phyloP scores from a whole-genome alignment of 2,797 vertebrate species.

The Leptodactylus fallax region DNA sequence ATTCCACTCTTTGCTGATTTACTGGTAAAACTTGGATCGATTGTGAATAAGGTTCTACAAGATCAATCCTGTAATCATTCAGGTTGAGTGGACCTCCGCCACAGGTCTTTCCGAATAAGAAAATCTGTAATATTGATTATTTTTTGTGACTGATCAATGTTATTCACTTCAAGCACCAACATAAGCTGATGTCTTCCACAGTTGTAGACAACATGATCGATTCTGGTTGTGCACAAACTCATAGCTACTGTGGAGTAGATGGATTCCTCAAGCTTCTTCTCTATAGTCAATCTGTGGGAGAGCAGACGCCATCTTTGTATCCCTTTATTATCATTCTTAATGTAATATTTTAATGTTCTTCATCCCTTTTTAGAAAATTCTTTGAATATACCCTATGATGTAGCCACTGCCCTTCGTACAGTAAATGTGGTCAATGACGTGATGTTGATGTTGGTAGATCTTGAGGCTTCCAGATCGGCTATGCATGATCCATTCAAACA shows the following conservation, averaged over 20 bases:
- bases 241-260: neutral
- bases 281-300: neutral
- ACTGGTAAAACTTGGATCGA: neutral
- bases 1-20: neutral
- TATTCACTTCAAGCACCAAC: neutral
- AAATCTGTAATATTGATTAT: neutral
- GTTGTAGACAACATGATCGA: neutral
- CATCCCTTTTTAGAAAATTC: too few relatives aligned
- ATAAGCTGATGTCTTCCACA: neutral
- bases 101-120: neutral
- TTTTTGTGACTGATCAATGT: constrained; percentile 3
- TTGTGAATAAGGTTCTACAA: neutral
- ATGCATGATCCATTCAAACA: neutral
- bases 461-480: neutral
- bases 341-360: too few relatives aligned
- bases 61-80: neutral
- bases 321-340: neutral
- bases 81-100: neutral
- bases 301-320: neutral
- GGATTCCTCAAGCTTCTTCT: neutral
- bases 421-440: neutral
- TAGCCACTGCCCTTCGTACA: neutral
- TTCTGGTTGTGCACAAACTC: neutral
- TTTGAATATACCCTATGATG: too few relatives aligned
- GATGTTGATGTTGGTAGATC: neutral